Percentiles rank a stretch among this genome's conserved stretches.
Conservation (phyloP, 2,888 invertebrate species). For the Lepetodrilus schrolli region DNA sequence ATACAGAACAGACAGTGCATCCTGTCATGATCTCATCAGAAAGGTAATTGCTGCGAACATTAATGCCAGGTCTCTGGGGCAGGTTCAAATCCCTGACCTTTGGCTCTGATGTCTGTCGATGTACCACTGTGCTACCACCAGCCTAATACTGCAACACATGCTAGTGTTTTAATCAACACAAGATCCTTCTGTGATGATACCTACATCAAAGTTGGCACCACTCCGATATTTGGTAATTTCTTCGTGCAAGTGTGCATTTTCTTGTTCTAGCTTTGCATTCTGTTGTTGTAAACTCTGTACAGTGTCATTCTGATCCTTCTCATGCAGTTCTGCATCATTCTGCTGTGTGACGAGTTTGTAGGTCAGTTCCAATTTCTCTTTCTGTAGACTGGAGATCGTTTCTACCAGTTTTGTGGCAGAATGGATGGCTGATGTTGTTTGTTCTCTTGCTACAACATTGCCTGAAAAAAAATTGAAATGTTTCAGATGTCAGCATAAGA, state of each 20-base stretch:
- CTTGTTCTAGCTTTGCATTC: slow-evolving; percentile 30
- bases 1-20: not conserved
- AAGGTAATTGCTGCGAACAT: too few relatives aligned
- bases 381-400: slow-evolving; percentile 54
- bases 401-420: slow-evolving; percentile 47
- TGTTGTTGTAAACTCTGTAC: slow-evolving; percentile 45
- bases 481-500: not conserved
- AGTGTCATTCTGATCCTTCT: slow-evolving; percentile 42
- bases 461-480: not conserved
- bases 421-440: not conserved
- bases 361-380: slow-evolving; percentile 48
- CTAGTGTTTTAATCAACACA: not conserved
- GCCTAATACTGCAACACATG: not conserved
- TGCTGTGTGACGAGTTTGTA: slow-evolving; percentile 39
- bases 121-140: not conserved
- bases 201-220: not conserved
- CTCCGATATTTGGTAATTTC: slow-evolving; percentile 22
- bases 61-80: too few relatives aligned
- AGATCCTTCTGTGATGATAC: not conserved
- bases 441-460: not conserved
- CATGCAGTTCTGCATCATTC: slow-evolving; percentile 38
- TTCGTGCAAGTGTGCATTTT: slow-evolving; percentile 20
- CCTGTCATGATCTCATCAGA: too few relatives aligned
- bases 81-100: too few relatives aligned
- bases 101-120: not conserved